phyloP scores from a whole-genome alignment of 2,797 vertebrate genomes.

The Ctenosaura bakeri region DNA sequence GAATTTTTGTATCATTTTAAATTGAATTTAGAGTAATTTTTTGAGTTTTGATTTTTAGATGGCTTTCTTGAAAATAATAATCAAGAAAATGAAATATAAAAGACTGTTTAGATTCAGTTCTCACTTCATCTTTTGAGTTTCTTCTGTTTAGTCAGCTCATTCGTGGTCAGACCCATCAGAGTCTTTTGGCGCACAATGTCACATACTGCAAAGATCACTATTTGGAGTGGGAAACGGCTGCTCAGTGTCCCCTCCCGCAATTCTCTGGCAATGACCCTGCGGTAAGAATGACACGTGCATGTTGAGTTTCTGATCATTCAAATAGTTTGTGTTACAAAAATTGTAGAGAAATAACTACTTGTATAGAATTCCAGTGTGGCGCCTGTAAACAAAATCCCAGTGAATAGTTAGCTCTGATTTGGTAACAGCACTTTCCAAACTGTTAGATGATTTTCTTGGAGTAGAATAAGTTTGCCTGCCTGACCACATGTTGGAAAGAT shows the following conservation, averaged over 20 bases:
- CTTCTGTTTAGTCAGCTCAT: constrained; percentile 79
- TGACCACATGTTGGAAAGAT: constrained; percentile 44
- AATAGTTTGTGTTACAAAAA: neutral
- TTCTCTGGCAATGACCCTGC: constrained; percentile 84
- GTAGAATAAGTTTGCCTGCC: neutral
- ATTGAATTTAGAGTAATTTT: neutral
- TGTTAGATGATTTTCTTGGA: neutral
- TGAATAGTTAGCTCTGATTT: neutral
- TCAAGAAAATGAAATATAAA: neutral
- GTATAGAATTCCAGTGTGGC: neutral
- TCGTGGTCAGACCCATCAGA: constrained; percentile 82
- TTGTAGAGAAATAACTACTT: neutral
- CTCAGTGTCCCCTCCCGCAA: constrained; percentile 80
- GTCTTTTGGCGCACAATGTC: constrained; percentile 80
- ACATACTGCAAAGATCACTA: constrained; percentile 82
- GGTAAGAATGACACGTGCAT: constrained; percentile 77
- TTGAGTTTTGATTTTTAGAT: neutral
- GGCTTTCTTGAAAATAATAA: neutral
- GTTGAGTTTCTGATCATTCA: neutral
- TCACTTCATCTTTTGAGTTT: neutral
- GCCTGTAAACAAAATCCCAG: neutral
- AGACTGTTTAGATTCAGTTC: neutral
- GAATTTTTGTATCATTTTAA: neutral
- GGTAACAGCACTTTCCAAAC: neutral
- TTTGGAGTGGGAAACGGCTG: constrained; percentile 76